Conservation (phyloP, 64 coral and sea anemone genomes). For the Porites australiensis region DNA sequence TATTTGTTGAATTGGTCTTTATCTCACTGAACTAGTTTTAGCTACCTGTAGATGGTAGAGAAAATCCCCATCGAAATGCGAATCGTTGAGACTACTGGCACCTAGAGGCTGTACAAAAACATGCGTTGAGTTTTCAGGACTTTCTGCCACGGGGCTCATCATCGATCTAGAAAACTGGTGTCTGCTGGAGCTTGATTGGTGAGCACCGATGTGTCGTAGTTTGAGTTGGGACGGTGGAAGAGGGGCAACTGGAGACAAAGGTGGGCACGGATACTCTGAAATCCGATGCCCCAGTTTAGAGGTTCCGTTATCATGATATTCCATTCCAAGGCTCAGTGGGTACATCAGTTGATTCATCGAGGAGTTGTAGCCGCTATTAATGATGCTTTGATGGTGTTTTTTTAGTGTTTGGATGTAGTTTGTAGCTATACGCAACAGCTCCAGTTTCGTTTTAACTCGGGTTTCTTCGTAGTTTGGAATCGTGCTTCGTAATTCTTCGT, state of each 20-base stretch:
- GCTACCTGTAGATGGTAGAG: not conserved
- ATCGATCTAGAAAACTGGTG: not conserved
- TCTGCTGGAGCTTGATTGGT: not conserved
- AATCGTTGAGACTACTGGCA: not conserved
- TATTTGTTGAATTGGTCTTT: too few relatives aligned
- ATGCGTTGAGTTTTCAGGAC: not conserved
- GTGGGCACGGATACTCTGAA: not conserved
- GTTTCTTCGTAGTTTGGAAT: constrained; percentile 49
- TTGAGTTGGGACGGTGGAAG: not conserved
- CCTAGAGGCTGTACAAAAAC: not conserved
- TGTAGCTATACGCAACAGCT: constrained; percentile 53
- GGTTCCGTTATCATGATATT: not conserved
- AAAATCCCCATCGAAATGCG: not conserved
- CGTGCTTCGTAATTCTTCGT: constrained; percentile 37
- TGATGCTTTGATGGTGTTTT: not conserved
- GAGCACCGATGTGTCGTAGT: not conserved
- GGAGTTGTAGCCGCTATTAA: not conserved
- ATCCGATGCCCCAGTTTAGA: not conserved
- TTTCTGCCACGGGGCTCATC: not conserved
- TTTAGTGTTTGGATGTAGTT: constrained; percentile 61
- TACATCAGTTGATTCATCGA: not conserved
- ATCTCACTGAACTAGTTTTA: not conserved
- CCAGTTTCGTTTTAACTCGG: constrained; percentile 49
- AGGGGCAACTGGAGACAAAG: not conserved
- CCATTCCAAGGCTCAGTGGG: not conserved